Evolutionary conservation across 2,113 vertebrate species (phyloP).

Genomic region (Hystrix brachyura): DNA sequence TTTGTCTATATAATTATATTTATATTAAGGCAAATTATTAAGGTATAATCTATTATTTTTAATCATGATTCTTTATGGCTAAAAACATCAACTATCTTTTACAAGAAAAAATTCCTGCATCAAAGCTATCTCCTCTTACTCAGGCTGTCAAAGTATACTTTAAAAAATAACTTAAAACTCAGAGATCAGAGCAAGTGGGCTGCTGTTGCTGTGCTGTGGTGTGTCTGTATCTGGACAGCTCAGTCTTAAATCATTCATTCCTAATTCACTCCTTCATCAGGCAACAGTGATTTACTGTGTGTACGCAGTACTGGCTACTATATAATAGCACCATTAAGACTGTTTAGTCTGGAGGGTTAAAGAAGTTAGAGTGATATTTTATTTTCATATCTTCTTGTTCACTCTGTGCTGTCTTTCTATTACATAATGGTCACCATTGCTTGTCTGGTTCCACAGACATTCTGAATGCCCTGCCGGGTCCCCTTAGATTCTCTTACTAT

Average conservation of each 20-base stretch:
- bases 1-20: conserved; percentile 43
- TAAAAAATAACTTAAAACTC: conserved; percentile 47
- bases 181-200: not conserved
- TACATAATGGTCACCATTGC: not conserved
- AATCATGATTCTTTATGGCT: conserved; percentile 41
- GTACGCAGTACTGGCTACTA: not conserved
- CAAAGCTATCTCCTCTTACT: not conserved
- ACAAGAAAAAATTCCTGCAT: conserved; percentile 1
- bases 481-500: conserved; percentile 13
- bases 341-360: conserved; percentile 2
- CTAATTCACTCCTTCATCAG: not conserved
- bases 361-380: conserved; percentile 27
- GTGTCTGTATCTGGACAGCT: not conserved
- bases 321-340: not conserved
- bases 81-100: not conserved
- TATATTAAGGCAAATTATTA: conserved; percentile 24
- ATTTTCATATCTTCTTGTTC: not conserved
- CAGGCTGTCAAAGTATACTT: conserved; percentile 53
- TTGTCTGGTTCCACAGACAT: not conserved
- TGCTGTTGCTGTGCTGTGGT: not conserved
- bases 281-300: conserved; percentile 15
- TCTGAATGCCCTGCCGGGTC: not conserved
- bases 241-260: not conserved
- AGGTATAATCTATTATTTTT: conserved; percentile 61
- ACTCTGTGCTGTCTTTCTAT: not conserved